phyloP scores from a whole-genome alignment of 1,140 invertebrate genomes.

The Halesus radiatus region DNA sequence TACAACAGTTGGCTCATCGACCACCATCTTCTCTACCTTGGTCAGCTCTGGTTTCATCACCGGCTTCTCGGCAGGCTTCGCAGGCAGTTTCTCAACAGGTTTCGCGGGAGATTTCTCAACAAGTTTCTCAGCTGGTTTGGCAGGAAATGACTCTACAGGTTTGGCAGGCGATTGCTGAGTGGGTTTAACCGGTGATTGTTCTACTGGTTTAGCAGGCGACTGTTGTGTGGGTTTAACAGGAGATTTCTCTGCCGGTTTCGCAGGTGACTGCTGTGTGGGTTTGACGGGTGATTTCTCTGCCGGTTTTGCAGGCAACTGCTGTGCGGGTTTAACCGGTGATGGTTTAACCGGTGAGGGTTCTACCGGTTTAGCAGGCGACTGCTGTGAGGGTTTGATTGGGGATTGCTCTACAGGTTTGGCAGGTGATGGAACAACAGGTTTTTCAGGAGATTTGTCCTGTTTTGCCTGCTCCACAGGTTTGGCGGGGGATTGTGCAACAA shows the following conservation, averaged over 20 bases:
- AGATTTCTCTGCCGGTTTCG: neutral
- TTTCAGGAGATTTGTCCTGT: conserved; percentile 6
- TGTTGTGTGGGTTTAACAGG: conserved; percentile 19
- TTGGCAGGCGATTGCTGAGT: neutral
- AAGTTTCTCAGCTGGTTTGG: neutral
- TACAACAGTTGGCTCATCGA: neutral
- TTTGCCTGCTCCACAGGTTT: conserved; percentile 24
- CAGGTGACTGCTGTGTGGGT: neutral
- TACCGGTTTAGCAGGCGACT: neutral
- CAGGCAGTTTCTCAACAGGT: neutral
- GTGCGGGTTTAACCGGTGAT: neutral
- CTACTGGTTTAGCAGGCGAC: conserved; percentile 16
- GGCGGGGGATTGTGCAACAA: conserved; percentile 10
- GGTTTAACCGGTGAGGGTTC: neutral
- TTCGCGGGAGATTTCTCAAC: neutral
- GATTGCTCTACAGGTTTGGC: neutral
- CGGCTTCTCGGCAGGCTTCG: neutral
- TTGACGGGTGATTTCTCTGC: neutral
- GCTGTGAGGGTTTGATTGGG: neutral
- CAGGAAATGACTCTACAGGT: neutral
- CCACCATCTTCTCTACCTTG: neutral
- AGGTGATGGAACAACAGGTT: neutral
- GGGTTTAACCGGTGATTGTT: neutral
- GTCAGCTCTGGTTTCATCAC: neutral
- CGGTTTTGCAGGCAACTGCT: conserved; percentile 5